These are phyloP conservation scores for Tipula lateralis DNA, from an alignment of 2,888 invertebrate species.

Conservation along the genomic window DNA sequence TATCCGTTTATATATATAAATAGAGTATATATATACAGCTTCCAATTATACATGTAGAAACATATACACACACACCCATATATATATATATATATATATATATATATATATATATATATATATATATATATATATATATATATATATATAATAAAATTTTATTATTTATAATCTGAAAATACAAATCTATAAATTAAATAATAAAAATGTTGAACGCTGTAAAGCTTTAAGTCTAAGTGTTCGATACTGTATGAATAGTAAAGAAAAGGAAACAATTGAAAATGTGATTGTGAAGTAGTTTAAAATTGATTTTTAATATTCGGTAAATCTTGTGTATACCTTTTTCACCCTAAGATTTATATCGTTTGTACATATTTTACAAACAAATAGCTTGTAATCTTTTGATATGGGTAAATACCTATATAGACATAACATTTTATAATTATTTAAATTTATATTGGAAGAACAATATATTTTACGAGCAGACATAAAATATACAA, in stretches of 20 bases:
- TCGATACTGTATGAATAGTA: neutral
- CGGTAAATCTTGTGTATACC: neutral
- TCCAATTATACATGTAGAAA: too few relatives aligned
- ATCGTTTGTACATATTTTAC: neutral
- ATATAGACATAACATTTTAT: too few relatives aligned
- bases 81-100: too few relatives aligned
- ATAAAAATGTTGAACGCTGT: neutral
- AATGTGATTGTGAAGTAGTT: neutral
- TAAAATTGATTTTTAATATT: neutral
- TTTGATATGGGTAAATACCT: neutral
- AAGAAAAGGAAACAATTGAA: neutral
- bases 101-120: too few relatives aligned
- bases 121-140: neutral
- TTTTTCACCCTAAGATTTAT: neutral
- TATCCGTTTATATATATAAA: neutral
- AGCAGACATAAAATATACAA: too few relatives aligned
- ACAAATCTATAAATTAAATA: neutral
- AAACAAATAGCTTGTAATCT: neutral
- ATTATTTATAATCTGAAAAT: neutral
- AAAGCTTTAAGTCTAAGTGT: neutral
- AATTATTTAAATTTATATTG: too few relatives aligned
- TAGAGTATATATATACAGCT: too few relatives aligned
- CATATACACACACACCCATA: too few relatives aligned
- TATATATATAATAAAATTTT: neutral
- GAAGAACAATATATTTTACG: too few relatives aligned